phyloP scores from a whole-genome alignment of 1,140 invertebrate genomes.

The Mizuhopecten yessoensis region DNA sequence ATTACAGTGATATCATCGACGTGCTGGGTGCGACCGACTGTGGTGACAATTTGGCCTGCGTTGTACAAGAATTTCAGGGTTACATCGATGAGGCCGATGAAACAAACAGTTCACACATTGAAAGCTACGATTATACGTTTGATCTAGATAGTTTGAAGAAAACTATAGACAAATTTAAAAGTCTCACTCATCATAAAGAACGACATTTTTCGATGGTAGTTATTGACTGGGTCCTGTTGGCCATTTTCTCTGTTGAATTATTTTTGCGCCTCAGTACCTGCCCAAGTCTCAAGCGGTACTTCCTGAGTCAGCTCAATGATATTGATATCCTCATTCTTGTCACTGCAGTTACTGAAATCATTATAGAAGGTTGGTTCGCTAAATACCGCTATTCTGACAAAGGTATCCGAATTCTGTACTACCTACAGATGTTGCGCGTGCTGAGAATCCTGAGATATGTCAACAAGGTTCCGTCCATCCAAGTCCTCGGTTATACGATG shows the following conservation, averaged over 20 bases:
- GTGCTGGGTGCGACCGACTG: background rate
- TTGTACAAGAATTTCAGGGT: background rate
- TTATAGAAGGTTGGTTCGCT: constrained; percentile 24
- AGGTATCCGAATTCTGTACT: background rate
- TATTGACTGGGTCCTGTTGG: background rate
- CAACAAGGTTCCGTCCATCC: constrained; percentile 5
- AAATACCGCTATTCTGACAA: constrained; percentile 31
- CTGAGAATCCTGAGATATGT: constrained; percentile 46
- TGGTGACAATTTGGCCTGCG: background rate
- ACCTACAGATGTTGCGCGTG: constrained; percentile 45
- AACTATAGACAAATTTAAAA: background rate
- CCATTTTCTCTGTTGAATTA: constrained; percentile 53
- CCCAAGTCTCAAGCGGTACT: constrained; percentile 20
- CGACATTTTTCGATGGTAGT: background rate
- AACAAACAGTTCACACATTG: background rate
- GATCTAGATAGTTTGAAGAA: background rate
- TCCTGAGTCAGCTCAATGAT: constrained; percentile 46
- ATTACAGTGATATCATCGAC: background rate
- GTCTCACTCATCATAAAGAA: background rate
- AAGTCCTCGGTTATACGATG: background rate
- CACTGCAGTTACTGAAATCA: constrained; percentile 43
- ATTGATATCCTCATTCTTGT: constrained; percentile 55
- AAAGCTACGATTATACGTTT: background rate
- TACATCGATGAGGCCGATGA: background rate
- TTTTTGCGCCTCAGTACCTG: constrained; percentile 45